Evolutionary conservation across 2,797 vertebrate genomes (phyloP), one percentile per base, ranked within the genome.

Genomic region (Melanotaenia parkinsoni): DNA sequence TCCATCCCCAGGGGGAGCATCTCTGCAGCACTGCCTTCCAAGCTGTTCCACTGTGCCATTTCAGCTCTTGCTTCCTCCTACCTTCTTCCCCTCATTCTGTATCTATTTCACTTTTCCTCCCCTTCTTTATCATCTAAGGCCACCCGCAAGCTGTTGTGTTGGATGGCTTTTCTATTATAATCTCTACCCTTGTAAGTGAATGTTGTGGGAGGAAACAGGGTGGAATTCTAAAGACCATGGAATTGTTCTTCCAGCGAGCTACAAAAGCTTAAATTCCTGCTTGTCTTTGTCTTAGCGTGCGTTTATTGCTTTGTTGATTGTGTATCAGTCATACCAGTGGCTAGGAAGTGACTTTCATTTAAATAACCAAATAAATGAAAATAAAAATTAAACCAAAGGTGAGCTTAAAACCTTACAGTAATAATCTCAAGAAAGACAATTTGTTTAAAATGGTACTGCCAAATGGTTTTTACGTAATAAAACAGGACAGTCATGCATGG

Each of bases 21-120:
- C 88, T 86, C 82, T 1, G 78, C 81, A 70, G 82, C 76, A 16
- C 80, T 83, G 79, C 85, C 85, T 91, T 83, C 84, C 83, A 84
- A 88, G 85, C 86, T 88, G 88, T 91, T 90, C 86, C 75, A 35
- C 67, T 82, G 79, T 84, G 74, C 67, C 83, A 84, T 78, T 74
- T 83, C 69, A 69, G 45, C 65, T 76, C 13, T 5, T 40, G 24
- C 64, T 56, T 60, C 57, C 72, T 67, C 60, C 75, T 62, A 18
- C 45, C 57, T 63, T 20, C 7, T 22, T 47, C 32, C 63, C 69
- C 33, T 60, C 38, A 64, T 63, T 74, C 66, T 68, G 57, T 65
- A 61, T 88, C 72, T 40, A 74, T 89, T 86, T 79, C 51, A 77
- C 67, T 80, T 68, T 51, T 40, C 63, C 56, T 47, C 30, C 6